Conservation (phyloP, 92 coral and sea anemone species). For the Isaurus tuberculatus region DNA sequence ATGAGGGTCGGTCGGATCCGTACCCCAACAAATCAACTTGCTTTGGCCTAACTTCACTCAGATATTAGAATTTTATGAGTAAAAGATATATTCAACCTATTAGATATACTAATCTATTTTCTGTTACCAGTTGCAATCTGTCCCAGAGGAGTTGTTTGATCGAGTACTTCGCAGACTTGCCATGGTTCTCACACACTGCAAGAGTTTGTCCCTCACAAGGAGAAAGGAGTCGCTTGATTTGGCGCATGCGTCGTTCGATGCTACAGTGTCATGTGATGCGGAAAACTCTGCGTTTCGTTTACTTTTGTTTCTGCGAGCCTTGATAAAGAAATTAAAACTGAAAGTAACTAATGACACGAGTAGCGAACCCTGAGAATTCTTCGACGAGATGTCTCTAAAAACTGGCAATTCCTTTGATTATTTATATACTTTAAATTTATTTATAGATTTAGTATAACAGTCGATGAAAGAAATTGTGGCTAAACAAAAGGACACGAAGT, state of each 20-base stretch:
- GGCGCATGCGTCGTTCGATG: slow-evolving; percentile 28
- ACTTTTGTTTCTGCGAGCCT: slow-evolving; percentile 20
- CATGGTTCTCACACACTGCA: slow-evolving; percentile 82
- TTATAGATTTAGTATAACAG: too few relatives aligned
- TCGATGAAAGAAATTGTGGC: too few relatives aligned
- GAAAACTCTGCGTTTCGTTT: slow-evolving; percentile 12
- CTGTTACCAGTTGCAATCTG: slow-evolving; percentile 67
- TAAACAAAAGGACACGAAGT: too few relatives aligned
- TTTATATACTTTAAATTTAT: too few relatives aligned
- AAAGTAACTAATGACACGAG: neutral
- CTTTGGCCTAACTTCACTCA: neutral
- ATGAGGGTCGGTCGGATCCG: too few relatives aligned
- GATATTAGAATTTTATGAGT: neutral
- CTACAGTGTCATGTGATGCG: neutral
- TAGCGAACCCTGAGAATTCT: neutral
- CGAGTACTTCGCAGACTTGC: slow-evolving; percentile 79
- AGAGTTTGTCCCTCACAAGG: slow-evolving; percentile 66
- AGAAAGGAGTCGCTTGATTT: slow-evolving; percentile 63
- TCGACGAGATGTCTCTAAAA: neutral
- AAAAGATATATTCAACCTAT: neutral
- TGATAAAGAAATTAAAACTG: slow-evolving; percentile 7
- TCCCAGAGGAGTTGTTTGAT: slow-evolving; percentile 76
- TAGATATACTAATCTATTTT: neutral
- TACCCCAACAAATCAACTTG: too few relatives aligned
- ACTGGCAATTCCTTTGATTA: neutral